Evolutionary conservation across 2,113 vertebrate genomes (phyloP).

Genomic region (Rhynchomys soricoides): DNA sequence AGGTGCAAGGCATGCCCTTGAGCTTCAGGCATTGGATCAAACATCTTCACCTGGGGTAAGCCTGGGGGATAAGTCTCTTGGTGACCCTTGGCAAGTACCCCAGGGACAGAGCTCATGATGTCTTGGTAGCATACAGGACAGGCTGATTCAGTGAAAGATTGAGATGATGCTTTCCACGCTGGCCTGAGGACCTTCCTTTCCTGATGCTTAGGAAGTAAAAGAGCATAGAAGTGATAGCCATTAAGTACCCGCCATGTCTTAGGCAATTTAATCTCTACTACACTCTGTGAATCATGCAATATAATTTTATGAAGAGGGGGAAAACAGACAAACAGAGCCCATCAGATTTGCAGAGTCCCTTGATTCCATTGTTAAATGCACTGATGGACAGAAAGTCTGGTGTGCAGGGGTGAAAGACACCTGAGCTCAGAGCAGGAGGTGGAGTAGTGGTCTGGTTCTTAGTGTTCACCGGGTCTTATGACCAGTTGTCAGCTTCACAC

Average conservation of each 20-base stretch:
- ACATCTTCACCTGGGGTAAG: rapidly evolving
- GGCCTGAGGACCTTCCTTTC: neutral
- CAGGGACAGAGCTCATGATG: too few species aligned
- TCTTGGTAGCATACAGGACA: neutral
- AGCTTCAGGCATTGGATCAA: rapidly evolving
- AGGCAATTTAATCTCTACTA: neutral
- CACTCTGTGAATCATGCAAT: rapidly evolving
- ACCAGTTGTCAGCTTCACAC: neutral
- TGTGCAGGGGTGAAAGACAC: rapidly evolving
- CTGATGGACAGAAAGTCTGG: neutral
- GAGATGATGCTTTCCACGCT: neutral
- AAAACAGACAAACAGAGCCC: rapidly evolving
- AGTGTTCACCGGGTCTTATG: rapidly evolving
- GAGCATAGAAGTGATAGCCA: rapidly evolving
- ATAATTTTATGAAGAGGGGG: too few species aligned
- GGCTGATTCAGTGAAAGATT: neutral
- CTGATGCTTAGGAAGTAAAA: neutral
- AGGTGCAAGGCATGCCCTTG: neutral
- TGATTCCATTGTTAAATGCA: neutral
- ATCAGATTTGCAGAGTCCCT: rapidly evolving
- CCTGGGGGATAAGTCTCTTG: neutral
- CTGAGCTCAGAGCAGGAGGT: rapidly evolving
- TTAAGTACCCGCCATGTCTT: rapidly evolving
- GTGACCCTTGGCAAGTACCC: neutral
- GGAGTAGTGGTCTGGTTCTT: rapidly evolving